A percentile compares a stretch with the other conserved stretches of the same genome.
Evolutionary conservation across 2,888 invertebrate genomes (phyloP).

Genomic region (Colostygia pectinataria): DNA sequence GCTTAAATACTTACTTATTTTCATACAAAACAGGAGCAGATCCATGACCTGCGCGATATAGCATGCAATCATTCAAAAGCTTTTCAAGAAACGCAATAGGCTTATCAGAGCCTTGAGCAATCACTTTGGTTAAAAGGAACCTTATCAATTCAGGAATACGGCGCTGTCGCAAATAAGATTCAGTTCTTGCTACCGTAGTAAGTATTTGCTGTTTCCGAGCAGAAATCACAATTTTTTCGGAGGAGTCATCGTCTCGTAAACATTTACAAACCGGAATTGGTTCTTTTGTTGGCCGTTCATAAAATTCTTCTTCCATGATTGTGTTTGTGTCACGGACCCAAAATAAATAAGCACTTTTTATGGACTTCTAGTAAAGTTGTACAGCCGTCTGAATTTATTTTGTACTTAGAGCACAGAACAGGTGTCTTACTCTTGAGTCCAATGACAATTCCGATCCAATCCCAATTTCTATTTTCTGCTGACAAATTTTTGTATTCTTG

Average conservation of each 20-base stretch:
- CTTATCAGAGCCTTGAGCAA: constrained; percentile 50
- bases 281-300: constrained; percentile 28
- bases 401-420: too few relatives aligned
- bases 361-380: too few relatives aligned
- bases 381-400: too few relatives aligned
- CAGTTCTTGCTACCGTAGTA: constrained; percentile 56
- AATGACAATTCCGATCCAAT: too few relatives aligned
- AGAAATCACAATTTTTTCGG: constrained; percentile 44
- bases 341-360: too few relatives aligned
- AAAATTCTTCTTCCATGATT: constrained; percentile 25
- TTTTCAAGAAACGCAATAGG: constrained; percentile 55
- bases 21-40: constrained; percentile 66
- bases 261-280: constrained; percentile 56
- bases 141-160: constrained; percentile 69
- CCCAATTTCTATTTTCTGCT: too few relatives aligned
- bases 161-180: constrained; percentile 62
- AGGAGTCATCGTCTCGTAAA: constrained; percentile 38
- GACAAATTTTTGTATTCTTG: too few relatives aligned
- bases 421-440: too few relatives aligned
- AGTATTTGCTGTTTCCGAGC: constrained; percentile 54
- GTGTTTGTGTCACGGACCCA: too few relatives aligned
- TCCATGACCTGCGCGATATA: constrained; percentile 66
- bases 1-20: constrained; percentile 46
- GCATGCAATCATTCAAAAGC: constrained; percentile 67
- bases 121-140: constrained; percentile 62